Conservation (phyloP, 2,888 invertebrate species). For the Acronicta aceris region DNA sequence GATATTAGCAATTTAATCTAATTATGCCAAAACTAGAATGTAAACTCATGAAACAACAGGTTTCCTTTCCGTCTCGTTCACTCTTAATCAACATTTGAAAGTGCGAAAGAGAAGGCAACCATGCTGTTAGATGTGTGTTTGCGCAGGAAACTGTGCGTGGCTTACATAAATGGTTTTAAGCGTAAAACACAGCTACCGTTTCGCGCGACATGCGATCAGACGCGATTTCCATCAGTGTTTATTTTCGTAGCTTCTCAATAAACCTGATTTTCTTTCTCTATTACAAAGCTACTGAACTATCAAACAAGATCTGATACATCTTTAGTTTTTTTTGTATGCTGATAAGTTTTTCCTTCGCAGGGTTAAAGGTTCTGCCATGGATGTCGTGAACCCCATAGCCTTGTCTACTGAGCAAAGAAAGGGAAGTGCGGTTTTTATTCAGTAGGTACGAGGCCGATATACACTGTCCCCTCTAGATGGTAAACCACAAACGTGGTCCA, state of each 20-base stretch:
- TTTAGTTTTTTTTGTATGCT: neutral
- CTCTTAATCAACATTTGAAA: neutral
- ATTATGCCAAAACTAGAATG: conserved; percentile 58
- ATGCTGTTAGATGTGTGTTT: conserved; percentile 27
- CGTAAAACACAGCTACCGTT: conserved; percentile 50
- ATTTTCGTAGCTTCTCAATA: conserved; percentile 5
- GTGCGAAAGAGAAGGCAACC: conserved; percentile 29
- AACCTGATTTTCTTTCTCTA: neutral
- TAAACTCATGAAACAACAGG: conserved; percentile 49
- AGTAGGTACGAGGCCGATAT: too few relatives aligned
- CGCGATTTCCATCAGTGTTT: conserved; percentile 26
- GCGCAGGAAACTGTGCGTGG: conserved; percentile 47
- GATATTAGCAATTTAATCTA: conserved; percentile 55
- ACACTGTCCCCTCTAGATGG: too few relatives aligned
- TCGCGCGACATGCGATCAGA: conserved; percentile 37
- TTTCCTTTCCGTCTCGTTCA: conserved; percentile 21
- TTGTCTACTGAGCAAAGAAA: too few relatives aligned
- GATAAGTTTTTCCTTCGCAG: too few relatives aligned
- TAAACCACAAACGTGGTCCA: too few relatives aligned
- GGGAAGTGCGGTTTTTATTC: too few relatives aligned
- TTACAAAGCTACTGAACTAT: too few relatives aligned
- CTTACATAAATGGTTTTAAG: conserved; percentile 52
- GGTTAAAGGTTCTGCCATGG: too few relatives aligned
- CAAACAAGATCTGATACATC: too few relatives aligned
- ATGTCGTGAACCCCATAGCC: too few relatives aligned